Evolutionary conservation across 2,113 vertebrate species (phyloP).

Genomic region (Leptosomus discolor): DNA sequence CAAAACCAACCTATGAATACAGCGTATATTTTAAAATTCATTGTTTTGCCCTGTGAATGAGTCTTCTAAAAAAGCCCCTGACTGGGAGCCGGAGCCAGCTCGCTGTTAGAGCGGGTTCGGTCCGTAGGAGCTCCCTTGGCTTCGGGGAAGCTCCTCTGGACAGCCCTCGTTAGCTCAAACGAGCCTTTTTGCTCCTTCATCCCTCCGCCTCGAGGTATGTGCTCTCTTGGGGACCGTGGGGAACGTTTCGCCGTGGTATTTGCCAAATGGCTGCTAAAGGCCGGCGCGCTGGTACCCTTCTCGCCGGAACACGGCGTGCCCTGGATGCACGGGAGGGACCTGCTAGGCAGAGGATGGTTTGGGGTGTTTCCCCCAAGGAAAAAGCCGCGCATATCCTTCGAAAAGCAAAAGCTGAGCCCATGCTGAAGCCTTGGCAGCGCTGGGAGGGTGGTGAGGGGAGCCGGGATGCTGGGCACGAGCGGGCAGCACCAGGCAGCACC

Average conservation of each 20-base stretch:
- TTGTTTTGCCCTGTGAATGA: not conserved
- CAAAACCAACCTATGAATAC: not conserved
- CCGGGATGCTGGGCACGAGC: not conserved
- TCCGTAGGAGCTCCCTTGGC: not conserved
- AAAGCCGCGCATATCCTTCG: fast-evolving
- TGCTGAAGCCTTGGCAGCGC: not conserved
- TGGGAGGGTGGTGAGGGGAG: not conserved
- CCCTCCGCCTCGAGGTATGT: not conserved
- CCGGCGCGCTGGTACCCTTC: fast-evolving
- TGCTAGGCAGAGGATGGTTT: fast-evolving
- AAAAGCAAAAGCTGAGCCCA: not conserved
- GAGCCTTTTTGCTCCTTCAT: not conserved
- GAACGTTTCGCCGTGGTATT: fast-evolving
- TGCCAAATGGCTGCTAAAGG: fast-evolving
- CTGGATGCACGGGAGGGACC: fast-evolving
- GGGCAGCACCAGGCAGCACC: not conserved
- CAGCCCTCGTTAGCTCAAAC: not conserved
- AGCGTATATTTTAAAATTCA: not conserved
- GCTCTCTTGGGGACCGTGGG: fast-evolving
- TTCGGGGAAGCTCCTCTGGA: not conserved
- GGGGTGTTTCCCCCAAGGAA: not conserved
- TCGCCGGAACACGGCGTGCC: not conserved
- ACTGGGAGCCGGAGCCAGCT: not conserved
- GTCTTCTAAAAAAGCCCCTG: not conserved
- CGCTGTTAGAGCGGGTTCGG: fast-evolving